Evolutionary conservation across 2,113 vertebrate species (phyloP).

Genomic region (Dasyurus viverrinus): DNA sequence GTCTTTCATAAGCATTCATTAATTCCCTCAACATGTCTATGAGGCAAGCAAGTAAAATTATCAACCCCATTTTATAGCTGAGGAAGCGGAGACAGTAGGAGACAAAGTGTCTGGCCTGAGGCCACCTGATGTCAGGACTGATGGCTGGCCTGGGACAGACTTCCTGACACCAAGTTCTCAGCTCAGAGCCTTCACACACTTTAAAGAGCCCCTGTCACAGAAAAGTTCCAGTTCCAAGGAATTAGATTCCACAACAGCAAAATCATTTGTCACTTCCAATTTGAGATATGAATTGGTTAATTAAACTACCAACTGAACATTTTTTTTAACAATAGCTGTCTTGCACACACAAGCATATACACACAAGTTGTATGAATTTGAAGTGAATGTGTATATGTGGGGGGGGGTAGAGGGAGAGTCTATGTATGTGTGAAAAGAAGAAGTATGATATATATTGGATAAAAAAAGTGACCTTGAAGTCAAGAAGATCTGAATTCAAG

Average conservation of each 20-base stretch:
- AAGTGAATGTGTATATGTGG: no score
- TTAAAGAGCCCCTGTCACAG: neutral
- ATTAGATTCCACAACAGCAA: rapidly evolving
- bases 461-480: neutral
- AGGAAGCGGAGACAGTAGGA: neutral
- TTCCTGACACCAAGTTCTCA: neutral
- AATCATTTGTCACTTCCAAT: no score
- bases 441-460: neutral
- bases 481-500: neutral
- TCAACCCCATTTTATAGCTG: neutral
- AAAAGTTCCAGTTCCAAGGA: neutral
- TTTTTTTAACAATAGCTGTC: conserved; percentile 6
- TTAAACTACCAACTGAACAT: neutral
- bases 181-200: rapidly evolving
- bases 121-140: neutral
- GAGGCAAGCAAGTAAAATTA: neutral
- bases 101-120: rapidly evolving
- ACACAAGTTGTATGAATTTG: neutral
- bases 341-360: neutral
- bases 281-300: neutral
- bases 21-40: neutral
- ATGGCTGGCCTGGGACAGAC: neutral
- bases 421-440: neutral
- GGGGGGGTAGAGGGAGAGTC: no score
- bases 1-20: neutral